phyloP scores from a whole-genome alignment of 2,888 invertebrate species.

The Apamea anceps region DNA sequence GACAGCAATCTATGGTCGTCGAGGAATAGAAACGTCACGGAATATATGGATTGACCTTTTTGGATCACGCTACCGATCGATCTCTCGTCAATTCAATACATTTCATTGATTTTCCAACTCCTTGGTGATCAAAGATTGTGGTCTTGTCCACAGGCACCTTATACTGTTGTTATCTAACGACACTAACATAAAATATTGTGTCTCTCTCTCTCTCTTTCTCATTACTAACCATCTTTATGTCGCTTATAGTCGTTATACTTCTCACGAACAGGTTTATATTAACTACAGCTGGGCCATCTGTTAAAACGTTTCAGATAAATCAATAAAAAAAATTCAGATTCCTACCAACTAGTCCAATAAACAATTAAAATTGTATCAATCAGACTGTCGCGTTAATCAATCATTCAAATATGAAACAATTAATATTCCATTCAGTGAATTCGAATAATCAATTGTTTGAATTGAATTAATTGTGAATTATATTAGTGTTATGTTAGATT shows the following conservation, averaged over 20 bases:
- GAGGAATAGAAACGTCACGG: slow-evolving; percentile 28
- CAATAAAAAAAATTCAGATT: slow-evolving; percentile 35
- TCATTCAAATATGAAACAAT: slow-evolving; percentile 24
- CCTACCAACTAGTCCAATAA: slow-evolving; percentile 19
- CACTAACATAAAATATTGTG: slow-evolving; percentile 51
- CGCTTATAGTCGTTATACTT: slow-evolving; percentile 99
- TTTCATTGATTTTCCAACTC: slow-evolving; percentile 29
- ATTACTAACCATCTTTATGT: slow-evolving; percentile 99
- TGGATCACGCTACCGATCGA: neutral
- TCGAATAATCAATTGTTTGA: slow-evolving; percentile 33
- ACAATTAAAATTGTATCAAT: slow-evolving; percentile 40
- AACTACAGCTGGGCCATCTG: slow-evolving; percentile 99
- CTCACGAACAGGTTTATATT: slow-evolving; percentile 99
- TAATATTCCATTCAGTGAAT: slow-evolving; percentile 23
- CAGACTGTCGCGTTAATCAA: slow-evolving; percentile 27
- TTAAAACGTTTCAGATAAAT: slow-evolving; percentile 73
- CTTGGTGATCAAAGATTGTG: slow-evolving; percentile 19
- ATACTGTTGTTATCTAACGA: slow-evolving; percentile 40
- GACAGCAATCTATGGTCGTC: slow-evolving; percentile 23
- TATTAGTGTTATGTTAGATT: slow-evolving; percentile 1
- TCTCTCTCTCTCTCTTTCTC: slow-evolving; percentile 20
- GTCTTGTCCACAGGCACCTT: slow-evolving; percentile 23
- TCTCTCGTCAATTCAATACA: slow-evolving; percentile 12
- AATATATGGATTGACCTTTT: slow-evolving; percentile 21
- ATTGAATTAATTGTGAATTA: slow-evolving; percentile 14